Evolutionary conservation across 1,140 invertebrate genomes (phyloP).

Genomic region (Diachasmimorpha longicaudata): DNA sequence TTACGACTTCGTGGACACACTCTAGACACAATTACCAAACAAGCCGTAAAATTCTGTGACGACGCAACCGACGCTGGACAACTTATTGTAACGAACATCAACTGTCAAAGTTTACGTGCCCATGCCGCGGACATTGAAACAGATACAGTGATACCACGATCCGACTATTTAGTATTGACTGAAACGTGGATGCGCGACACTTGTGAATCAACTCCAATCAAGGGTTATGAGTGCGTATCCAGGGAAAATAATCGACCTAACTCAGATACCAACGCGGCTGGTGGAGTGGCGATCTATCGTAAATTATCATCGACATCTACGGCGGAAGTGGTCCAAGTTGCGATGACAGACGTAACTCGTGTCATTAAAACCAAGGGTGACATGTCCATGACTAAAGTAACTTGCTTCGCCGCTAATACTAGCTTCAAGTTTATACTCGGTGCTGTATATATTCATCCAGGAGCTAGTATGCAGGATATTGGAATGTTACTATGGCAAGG

Average conservation of each 20-base stretch:
- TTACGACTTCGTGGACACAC: background rate
- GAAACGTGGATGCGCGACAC: conserved; percentile 28
- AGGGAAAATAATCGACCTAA: conserved; percentile 18
- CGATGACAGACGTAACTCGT: background rate
- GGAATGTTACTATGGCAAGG: too few species aligned
- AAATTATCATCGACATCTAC: conserved; percentile 27
- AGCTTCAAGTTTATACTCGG: conserved; percentile 15
- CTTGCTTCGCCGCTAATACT: conserved; percentile 24
- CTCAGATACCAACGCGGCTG: conserved; percentile 18
- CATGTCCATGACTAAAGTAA: conserved; percentile 16
- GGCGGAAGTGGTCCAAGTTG: conserved; percentile 17
- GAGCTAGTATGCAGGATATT: too few species aligned
- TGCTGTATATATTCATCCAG: too few species aligned
- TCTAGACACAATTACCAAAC: background rate
- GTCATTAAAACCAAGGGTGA: conserved; percentile 22
- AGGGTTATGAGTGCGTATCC: conserved; percentile 17
- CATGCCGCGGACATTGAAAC: background rate
- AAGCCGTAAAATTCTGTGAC: too few species aligned
- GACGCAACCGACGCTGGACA: background rate
- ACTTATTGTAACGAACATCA: background rate
- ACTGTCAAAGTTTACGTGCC: background rate
- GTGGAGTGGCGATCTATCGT: conserved; percentile 25
- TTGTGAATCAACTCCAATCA: conserved; percentile 19
- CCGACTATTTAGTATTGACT: conserved; percentile 14
- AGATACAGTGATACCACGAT: background rate